A percentile compares a stretch with the other conserved stretches of the same genome.
These are phyloP conservation scores for Cheilosia vulpina DNA, from an alignment of 2,888 invertebrate species.

Conservation along the genomic window DNA sequence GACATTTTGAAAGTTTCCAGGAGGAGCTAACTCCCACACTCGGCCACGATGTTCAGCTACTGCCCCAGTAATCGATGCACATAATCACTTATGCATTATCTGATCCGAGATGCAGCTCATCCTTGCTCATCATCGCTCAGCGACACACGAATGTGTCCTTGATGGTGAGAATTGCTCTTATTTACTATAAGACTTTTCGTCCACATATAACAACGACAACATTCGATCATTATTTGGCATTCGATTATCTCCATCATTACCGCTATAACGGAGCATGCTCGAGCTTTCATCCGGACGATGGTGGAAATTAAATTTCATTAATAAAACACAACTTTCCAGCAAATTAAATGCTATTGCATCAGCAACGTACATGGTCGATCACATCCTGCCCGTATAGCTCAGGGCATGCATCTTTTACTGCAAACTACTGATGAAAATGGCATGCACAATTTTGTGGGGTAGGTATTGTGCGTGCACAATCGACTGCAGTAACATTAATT, in stretches of 20 bases:
- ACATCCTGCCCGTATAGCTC: background rate
- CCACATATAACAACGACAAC: background rate
- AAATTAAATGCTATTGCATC: slow-evolving; percentile 13
- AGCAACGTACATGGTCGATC: background rate
- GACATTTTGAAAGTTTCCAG: slow-evolving; percentile 31
- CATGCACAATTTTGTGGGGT: background rate
- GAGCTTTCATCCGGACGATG: background rate
- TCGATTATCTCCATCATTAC: slow-evolving; percentile 22
- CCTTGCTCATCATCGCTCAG: slow-evolving; percentile 15
- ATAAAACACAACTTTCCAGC: slow-evolving; percentile 22
- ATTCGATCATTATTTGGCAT: slow-evolving; percentile 11
- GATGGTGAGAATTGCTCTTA: slow-evolving; percentile 2
- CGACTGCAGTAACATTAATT: slow-evolving; percentile 17
- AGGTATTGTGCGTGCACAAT: slow-evolving; percentile 13
- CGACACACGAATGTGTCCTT: background rate
- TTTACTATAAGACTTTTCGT: slow-evolving; percentile 1
- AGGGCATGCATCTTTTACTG: slow-evolving; percentile 28
- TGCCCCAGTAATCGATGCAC: slow-evolving; percentile 25
- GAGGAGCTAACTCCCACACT: background rate
- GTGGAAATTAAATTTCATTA: slow-evolving; percentile 23
- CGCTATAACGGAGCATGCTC: background rate
- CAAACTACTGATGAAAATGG: slow-evolving; percentile 13
- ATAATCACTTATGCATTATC: slow-evolving; percentile 21
- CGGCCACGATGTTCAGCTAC: background rate
- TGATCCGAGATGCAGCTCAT: background rate